Evolutionary conservation across 2,113 vertebrate species (phyloP), one percentile per base, ranked within the genome.

Genomic region (Lepus europaeus): DNA sequence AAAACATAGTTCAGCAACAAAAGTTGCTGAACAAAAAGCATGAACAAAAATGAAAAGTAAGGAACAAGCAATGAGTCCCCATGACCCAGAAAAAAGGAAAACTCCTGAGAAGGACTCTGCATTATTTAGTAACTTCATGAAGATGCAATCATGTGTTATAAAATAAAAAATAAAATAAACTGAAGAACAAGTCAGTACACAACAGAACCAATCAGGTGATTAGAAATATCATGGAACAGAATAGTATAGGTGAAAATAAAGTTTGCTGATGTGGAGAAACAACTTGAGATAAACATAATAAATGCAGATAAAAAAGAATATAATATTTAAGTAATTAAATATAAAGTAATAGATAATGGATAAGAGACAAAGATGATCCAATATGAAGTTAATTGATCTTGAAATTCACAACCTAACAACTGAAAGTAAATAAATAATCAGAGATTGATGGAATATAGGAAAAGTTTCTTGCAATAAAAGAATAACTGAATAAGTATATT

Each of bases 111-210:
- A 76, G 25, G 33, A 29, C 27, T 80, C 8, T 76, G 11, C 51
- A 20, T 90, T 78, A 31, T 66, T 90, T 90, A 77, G 81, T 29
- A 92, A 9, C 70, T 77, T 92, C 25, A 27, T 61, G 78, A 88
- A 87, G 69, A 20, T 81, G 23, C 33, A 82, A 11, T 92, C 68
- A 76, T 8, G 3, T 53, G 20, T 20, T n/a, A 36, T 56, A 84
- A 79, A 29, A 76, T 19, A 70, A 19, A 31, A 70, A 70, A 33
- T n/a, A 51, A 83, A 59, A 36, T 49, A 72, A 72, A 72, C 11
- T 64, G 13, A 87, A 69, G 25, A 69, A 13, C 7, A 49, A 36
- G 72, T 11, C 33, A 88, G 59, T 33, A 91, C 7, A 68, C 49
- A 53, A 66, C 25, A 78, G 45, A 84, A 64, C 25, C 20, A 72